phyloP scores from a whole-genome alignment of 2,888 invertebrate species.

The Synergus itoensis region DNA sequence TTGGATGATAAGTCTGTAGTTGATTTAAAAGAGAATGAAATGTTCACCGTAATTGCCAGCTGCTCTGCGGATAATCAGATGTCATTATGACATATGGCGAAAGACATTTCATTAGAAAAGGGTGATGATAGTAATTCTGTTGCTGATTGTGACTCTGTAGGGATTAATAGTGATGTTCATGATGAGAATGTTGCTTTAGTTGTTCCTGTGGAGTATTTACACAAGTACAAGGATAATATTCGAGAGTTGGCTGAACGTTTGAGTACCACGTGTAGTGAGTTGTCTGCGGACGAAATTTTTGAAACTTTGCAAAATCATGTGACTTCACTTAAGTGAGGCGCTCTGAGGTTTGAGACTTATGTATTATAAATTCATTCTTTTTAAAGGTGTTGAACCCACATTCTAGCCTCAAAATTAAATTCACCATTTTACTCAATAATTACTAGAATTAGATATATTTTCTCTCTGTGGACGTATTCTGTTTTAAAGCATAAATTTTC shows the following conservation, averaged over 20 bases:
- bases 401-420: neutral
- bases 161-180: neutral
- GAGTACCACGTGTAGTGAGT: neutral
- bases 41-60: neutral
- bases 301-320: neutral
- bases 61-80: neutral
- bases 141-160: neutral
- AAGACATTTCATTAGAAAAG: neutral
- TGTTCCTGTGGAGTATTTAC: neutral
- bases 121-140: neutral
- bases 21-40: neutral
- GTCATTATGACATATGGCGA: neutral
- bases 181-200: neutral
- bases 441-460: too few relatives aligned
- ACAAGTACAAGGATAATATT: neutral
- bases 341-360: neutral
- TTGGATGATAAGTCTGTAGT: neutral
- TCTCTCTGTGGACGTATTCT: too few relatives aligned
- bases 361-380: neutral
- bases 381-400: neutral
- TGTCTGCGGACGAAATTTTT: constrained; percentile 7
- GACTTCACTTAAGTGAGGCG: neutral
- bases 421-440: too few relatives aligned
- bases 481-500: too few relatives aligned
- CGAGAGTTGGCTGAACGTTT: neutral